Conservation (phyloP, 2,888 invertebrate species). For the Pocota personata region DNA sequence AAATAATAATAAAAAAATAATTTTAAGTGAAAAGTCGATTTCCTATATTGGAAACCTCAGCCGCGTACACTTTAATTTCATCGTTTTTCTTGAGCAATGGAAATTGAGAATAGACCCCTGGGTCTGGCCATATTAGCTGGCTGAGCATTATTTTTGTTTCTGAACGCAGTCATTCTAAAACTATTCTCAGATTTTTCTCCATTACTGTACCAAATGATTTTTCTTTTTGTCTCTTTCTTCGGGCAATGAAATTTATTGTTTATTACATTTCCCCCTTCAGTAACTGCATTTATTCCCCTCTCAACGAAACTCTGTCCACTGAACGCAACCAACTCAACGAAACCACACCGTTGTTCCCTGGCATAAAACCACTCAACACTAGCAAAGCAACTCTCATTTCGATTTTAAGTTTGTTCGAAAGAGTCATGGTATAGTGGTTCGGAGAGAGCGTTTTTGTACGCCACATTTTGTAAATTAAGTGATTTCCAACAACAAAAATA, state of each 20-base stretch:
- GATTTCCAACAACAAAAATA: conserved; percentile 62
- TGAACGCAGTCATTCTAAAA: not conserved
- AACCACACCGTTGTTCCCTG: not conserved
- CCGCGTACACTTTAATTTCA: too few relatives aligned
- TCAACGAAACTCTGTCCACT: conserved; percentile 3
- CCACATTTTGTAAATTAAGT: conserved; percentile 66
- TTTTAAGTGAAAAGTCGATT: too few relatives aligned
- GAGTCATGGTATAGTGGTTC: conserved; percentile 80
- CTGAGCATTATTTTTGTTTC: not conserved
- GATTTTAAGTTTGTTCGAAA: conserved; percentile 76
- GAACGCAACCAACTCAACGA: conserved; percentile 29
- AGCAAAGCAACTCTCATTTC: conserved; percentile 61
- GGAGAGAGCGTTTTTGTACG: conserved; percentile 77
- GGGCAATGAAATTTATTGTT: not conserved
- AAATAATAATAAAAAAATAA: too few relatives aligned
- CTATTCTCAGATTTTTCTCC: not conserved
- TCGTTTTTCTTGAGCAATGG: too few relatives aligned
- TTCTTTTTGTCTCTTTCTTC: not conserved
- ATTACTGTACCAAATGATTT: not conserved
- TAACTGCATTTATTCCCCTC: not conserved
- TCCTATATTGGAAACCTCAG: too few relatives aligned
- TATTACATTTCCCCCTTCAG: not conserved
- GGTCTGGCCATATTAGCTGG: too few relatives aligned
- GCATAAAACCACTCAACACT: conserved; percentile 57
- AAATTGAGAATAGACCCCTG: too few relatives aligned